Conservation (phyloP, 37 sponge, comb jelly and placozoan genomes). For the Spongilla lacustris region DNA sequence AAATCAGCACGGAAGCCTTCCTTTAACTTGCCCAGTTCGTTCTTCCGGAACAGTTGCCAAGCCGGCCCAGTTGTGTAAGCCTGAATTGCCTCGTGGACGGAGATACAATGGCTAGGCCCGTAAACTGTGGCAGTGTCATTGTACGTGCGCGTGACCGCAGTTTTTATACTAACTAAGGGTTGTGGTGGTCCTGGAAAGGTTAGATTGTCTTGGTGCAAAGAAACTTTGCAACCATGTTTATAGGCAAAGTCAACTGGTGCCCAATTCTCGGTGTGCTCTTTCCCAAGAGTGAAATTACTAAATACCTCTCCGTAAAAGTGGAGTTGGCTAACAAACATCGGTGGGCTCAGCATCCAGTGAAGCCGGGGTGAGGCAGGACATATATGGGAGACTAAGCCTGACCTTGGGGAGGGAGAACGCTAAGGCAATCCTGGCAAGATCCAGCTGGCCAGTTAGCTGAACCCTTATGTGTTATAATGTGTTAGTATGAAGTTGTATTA, state of each 20-base stretch:
- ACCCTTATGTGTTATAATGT: too few relatives aligned
- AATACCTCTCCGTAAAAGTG: slow-evolving; percentile 43
- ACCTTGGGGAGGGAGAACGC: too few relatives aligned
- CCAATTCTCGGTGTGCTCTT: slow-evolving; percentile 31
- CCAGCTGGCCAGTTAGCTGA: too few relatives aligned
- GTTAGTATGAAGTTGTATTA: too few relatives aligned
- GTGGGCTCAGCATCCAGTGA: too few relatives aligned
- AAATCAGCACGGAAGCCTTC: slow-evolving; percentile 73
- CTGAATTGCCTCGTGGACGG: slow-evolving; percentile 51
- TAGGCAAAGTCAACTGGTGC: slow-evolving; percentile 30
- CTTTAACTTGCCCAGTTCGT: slow-evolving; percentile 59
- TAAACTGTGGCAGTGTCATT: neutral
- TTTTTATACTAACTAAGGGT: slow-evolving; percentile 38
- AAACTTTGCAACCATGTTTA: slow-evolving; percentile 2
- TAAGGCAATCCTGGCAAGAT: too few relatives aligned
- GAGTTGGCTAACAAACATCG: slow-evolving; percentile 50
- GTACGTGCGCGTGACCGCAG: slow-evolving; percentile 41
- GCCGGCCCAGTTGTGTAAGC: slow-evolving; percentile 69
- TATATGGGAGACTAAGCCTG: too few relatives aligned
- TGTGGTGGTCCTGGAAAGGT: slow-evolving; percentile 25
- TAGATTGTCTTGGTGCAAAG: slow-evolving; percentile 63
- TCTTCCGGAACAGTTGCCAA: slow-evolving; percentile 58
- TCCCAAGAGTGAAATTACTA: slow-evolving; percentile 31
- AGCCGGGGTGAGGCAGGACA: too few relatives aligned
- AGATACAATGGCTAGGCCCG: slow-evolving; percentile 26